Evolutionary conservation across 2,113 vertebrate species (phyloP).

Genomic region (Benitochromis conjunctus): DNA sequence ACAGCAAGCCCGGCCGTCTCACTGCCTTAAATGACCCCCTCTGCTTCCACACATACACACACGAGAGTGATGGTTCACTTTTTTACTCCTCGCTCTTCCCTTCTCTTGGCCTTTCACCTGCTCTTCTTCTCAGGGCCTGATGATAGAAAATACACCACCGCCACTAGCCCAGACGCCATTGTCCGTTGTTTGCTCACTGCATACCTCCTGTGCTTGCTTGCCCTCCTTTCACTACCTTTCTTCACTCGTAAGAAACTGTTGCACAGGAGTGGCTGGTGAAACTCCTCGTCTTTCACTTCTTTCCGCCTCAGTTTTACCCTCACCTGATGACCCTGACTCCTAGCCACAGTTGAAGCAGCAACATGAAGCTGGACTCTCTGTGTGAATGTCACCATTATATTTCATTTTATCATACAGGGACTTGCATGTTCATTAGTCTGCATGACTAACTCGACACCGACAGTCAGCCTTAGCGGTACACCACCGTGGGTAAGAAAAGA

Average conservation of each 20-base stretch:
- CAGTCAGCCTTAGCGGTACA: not conserved
- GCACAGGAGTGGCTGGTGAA: slow-evolving; percentile 10
- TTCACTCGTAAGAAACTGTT: slow-evolving; percentile 31
- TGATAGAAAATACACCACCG: slow-evolving; percentile 44
- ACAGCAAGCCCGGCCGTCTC: not conserved
- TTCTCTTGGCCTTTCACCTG: slow-evolving; percentile 22
- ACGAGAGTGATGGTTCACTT: slow-evolving; percentile 27
- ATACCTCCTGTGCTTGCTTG: slow-evolving; percentile 55
- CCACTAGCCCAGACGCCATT: slow-evolving; percentile 60
- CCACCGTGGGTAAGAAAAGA: slow-evolving; percentile 13
- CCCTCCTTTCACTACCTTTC: slow-evolving; percentile 35
- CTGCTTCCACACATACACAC: not conserved
- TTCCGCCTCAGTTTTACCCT: not conserved
- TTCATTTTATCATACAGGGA: slow-evolving; percentile 37
- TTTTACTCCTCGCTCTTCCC: not conserved
- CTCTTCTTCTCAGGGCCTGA: slow-evolving; percentile 28
- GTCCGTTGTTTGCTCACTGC: slow-evolving; percentile 64
- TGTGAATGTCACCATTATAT: slow-evolving; percentile 27
- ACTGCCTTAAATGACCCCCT: slow-evolving; percentile 28
- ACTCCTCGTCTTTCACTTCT: not conserved
- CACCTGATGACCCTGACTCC: not conserved
- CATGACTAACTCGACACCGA: slow-evolving; percentile 34
- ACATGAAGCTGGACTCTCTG: not conserved
- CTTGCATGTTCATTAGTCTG: slow-evolving; percentile 43
- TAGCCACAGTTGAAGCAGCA: not conserved